Conservation (phyloP, 64 coral and sea anemone genomes). For the Dendronephthya gigantea region DNA sequence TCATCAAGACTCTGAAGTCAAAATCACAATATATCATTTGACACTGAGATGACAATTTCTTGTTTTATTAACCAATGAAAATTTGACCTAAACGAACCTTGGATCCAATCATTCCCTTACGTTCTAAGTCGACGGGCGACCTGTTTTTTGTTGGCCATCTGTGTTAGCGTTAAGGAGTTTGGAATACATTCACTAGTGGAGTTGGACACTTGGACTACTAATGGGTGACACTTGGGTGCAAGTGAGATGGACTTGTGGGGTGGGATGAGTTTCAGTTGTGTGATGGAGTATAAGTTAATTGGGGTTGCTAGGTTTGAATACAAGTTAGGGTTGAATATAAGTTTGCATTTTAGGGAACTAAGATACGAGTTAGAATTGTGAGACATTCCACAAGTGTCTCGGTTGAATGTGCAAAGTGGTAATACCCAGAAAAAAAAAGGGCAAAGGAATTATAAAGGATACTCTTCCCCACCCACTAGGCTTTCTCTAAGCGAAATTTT, state of each 20-base stretch:
- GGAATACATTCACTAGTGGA: not conserved
- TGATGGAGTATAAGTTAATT: no score
- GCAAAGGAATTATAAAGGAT: conserved; percentile 40
- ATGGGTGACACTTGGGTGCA: no score
- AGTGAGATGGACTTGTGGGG: no score
- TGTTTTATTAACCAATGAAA: not conserved
- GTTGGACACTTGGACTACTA: no score
- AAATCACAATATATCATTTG: not conserved
- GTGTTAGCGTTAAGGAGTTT: conserved; percentile 31
- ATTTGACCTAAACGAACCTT: conserved; percentile 39
- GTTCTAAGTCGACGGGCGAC: conserved; percentile 75
- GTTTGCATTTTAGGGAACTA: no score
- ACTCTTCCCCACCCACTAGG: conserved; percentile 81
- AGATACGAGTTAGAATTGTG: no score
- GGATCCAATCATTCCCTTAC: conserved; percentile 75
- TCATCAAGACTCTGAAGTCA: conserved; percentile 85
- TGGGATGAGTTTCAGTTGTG: no score
- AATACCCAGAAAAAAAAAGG: not conserved
- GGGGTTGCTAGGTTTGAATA: no score
- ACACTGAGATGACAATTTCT: not conserved
- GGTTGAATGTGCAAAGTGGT: not conserved
- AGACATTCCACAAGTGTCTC: no score
- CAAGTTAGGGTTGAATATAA: no score
- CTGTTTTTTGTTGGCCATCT: conserved; percentile 94
- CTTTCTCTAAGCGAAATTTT: conserved; percentile 91